phyloP scores from a whole-genome alignment of 2,888 invertebrate genomes.

The Molanna angustata region DNA sequence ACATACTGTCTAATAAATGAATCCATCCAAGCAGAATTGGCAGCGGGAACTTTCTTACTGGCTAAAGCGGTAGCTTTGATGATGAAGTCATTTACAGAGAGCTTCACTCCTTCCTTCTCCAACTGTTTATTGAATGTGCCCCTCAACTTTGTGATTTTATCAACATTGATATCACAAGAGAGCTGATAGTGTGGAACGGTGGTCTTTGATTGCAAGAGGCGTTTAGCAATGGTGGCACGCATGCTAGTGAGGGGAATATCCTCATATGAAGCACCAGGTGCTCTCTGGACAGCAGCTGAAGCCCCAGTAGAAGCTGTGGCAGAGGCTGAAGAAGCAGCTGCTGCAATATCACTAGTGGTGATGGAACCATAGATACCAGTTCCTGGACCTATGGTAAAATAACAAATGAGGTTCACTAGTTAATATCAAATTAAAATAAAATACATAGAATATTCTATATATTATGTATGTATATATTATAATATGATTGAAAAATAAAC shows the following conservation, averaged over 20 bases:
- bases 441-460: too few species aligned
- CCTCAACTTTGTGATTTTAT: slow-evolving; percentile 73
- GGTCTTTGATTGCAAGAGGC: slow-evolving; percentile 85
- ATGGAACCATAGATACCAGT: slow-evolving; percentile 82
- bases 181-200: slow-evolving; percentile 97
- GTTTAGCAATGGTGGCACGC: slow-evolving; percentile 84
- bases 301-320: slow-evolving; percentile 37
- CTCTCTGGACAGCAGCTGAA: slow-evolving; percentile 40
- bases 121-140: slow-evolving; percentile 75
- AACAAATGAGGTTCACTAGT: too few species aligned
- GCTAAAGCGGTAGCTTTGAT: slow-evolving; percentile 91
- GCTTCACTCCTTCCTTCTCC: slow-evolving; percentile 76
- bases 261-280: slow-evolving; percentile 55
- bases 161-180: slow-evolving; percentile 80
- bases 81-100: slow-evolving; percentile 95
- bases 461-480: too few species aligned
- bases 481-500: too few species aligned
- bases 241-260: slow-evolving; percentile 86
- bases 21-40: slow-evolving; percentile 95
- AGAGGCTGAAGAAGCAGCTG: slow-evolving; percentile 45
- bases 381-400: slow-evolving; percentile 66
- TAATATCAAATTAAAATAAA: too few species aligned
- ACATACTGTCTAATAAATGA: slow-evolving; percentile 87
- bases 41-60: slow-evolving; percentile 85
- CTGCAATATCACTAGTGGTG: slow-evolving; percentile 77